Base-by-base conservation (phyloP, 1,140 invertebrate species). In the Aphelenchoides besseyi region DNA sequence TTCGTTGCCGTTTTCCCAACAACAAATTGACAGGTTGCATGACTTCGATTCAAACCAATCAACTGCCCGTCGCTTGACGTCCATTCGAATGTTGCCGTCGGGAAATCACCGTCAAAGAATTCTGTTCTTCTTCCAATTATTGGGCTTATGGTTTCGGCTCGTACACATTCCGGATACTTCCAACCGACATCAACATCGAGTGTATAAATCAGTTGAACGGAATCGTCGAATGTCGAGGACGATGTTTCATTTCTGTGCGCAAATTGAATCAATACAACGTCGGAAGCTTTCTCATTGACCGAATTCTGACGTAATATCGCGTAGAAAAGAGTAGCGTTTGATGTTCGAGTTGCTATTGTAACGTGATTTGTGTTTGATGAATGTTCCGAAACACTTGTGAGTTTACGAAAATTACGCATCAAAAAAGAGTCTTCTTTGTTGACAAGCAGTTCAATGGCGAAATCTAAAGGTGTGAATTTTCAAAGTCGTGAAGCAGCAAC, bases 81-180 rank as follows among this genome's bases (percentile, higher is more conserved):
- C 69, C 68, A 73, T 3, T 70, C 30, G 8, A 70, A 70, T 2
- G 64, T 33, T 5, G 18, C 5, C 9, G 30, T 33, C 28, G 5
- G 5, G 5, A 18, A 18, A 5, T 5, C 55, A 8, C 55, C 55
- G 18, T 59, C 55, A 33, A 59, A 59, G 55, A 8, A 59, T 5
- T 59, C 55, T 33, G 55, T 59, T 59, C 55, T 28, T 29, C 18
- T 28, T 28, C 5, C 55, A 8, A 8, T 18, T 12, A 59, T 8
- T 33, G 55, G 23, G 12, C 5, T 59, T 23, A 23, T 8, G 23
- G 41, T 48, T 12, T 48, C 66, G 3, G 67, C 74, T 57, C 68
- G 68, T 30, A 75, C 79, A 63, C 79, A 80, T 68, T 80, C 79
- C 9, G 79, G 79, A 55, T 74, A 79, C 33, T 68, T 70, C 76